These are phyloP conservation scores for Hirudo medicinalis DNA, from an alignment of 1,140 invertebrate genomes.

Conservation along the genomic window DNA sequence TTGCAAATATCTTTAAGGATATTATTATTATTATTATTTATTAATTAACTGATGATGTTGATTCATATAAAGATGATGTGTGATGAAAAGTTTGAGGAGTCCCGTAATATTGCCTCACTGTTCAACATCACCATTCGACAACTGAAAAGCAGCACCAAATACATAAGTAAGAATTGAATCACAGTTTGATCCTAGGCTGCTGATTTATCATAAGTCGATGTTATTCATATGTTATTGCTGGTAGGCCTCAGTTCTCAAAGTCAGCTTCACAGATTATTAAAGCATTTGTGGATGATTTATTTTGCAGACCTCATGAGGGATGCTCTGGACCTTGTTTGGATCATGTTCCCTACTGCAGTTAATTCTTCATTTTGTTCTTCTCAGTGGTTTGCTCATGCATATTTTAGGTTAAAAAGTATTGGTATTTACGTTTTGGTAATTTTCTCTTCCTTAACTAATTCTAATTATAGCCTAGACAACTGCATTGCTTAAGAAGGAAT, in stretches of 20 bases:
- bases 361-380: constrained; percentile 24
- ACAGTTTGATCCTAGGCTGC: not conserved
- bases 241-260: too few relatives aligned
- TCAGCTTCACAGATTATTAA: too few relatives aligned
- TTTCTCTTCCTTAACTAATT: not conserved
- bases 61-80: constrained; percentile 30
- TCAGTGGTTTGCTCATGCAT: not conserved
- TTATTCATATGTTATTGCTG: too few relatives aligned
- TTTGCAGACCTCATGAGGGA: constrained; percentile 33
- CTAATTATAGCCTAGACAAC: not conserved
- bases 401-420: not conserved
- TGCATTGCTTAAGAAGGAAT: too few relatives aligned
- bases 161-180: constrained; percentile 25
- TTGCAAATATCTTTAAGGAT: not conserved
- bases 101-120: constrained; percentile 32
- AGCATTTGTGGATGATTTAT: constrained; percentile 13
- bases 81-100: constrained; percentile 37
- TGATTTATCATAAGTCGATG: not conserved
- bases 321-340: constrained; percentile 33
- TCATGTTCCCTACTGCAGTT: constrained; percentile 32
- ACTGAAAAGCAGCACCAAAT: constrained; percentile 29
- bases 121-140: constrained; percentile 35
- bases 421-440: not conserved
- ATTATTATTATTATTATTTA: constrained; percentile 21
- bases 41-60: not conserved